phyloP scores from a whole-genome alignment of 2,113 vertebrate genomes.

The Alligator mississippiensis region DNA sequence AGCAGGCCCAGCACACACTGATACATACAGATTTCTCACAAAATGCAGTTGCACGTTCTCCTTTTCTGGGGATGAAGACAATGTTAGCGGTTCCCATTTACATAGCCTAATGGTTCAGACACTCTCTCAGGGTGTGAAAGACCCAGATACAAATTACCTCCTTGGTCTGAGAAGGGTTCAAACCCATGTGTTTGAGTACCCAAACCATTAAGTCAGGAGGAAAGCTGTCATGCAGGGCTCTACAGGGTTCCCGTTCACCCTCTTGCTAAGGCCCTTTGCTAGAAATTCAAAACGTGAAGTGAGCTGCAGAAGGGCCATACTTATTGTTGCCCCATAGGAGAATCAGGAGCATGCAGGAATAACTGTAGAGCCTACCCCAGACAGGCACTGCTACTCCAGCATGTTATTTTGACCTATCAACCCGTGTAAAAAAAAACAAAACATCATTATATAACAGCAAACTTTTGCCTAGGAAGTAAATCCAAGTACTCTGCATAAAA shows the following conservation, averaged over 20 bases:
- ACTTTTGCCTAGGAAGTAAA: neutral
- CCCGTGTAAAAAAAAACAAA: neutral
- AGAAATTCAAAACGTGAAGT: accelerated
- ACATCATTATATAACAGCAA: neutral
- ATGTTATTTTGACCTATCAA: neutral
- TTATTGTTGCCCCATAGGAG: neutral
- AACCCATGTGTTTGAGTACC: too few species aligned
- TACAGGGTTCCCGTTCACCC: neutral
- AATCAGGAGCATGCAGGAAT: neutral
- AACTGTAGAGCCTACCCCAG: neutral
- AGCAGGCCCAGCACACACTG: too few species aligned
- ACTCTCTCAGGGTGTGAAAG: neutral
- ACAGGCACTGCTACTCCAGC: neutral
- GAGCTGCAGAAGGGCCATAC: neutral
- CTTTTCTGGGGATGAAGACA: too few species aligned
- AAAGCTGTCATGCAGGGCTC: neutral
- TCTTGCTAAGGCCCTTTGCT: neutral
- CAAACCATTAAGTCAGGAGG: neutral
- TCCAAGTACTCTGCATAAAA: neutral
- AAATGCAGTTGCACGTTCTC: too few species aligned
- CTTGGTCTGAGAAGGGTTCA: neutral
- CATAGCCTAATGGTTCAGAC: neutral
- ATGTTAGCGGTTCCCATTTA: neutral
- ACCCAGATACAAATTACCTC: neutral
- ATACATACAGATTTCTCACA: too few species aligned